phyloP scores from a whole-genome alignment of 2,888 invertebrate species.

The Smittia sp. region DNA sequence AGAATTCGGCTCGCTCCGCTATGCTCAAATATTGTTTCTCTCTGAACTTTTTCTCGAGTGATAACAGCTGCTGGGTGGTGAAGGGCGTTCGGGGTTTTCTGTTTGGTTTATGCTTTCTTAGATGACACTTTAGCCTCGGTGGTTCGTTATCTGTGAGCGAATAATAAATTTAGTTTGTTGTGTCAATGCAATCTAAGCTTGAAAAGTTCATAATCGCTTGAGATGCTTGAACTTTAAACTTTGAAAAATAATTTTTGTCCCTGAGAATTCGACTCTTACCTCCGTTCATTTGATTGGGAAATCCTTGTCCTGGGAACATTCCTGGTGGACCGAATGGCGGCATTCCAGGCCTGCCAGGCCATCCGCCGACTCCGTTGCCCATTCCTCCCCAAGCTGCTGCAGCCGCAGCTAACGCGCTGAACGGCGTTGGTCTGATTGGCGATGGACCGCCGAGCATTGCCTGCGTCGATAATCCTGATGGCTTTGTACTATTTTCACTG shows the following conservation, averaged over 20 bases:
- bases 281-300: conserved; percentile 53
- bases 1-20: conserved; percentile 98
- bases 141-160: conserved; percentile 68
- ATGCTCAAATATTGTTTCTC: conserved; percentile 97
- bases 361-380: conserved; percentile 56
- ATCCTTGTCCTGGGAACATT: conserved; percentile 65
- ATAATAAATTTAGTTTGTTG: conserved; percentile 25
- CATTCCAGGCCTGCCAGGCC: conserved; percentile 59
- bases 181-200: no score
- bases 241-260: no score
- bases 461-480: conserved; percentile 49
- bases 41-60: conserved; percentile 93
- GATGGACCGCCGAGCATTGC: conserved; percentile 55
- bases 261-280: no score
- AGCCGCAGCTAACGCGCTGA: conserved; percentile 70
- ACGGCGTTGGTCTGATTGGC: conserved; percentile 73
- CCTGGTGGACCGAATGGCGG: conserved; percentile 61
- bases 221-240: no score
- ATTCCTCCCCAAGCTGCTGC: conserved; percentile 67
- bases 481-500: conserved; percentile 55
- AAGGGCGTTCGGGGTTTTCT: conserved; percentile 97
- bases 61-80: conserved; percentile 93
- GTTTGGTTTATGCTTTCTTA: conserved; percentile 97
- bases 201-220: no score
- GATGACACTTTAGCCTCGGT: conserved; percentile 83